These are phyloP conservation scores for Ectemnius continuus DNA, from an alignment of 2,888 invertebrate genomes.

Conservation along the genomic window DNA sequence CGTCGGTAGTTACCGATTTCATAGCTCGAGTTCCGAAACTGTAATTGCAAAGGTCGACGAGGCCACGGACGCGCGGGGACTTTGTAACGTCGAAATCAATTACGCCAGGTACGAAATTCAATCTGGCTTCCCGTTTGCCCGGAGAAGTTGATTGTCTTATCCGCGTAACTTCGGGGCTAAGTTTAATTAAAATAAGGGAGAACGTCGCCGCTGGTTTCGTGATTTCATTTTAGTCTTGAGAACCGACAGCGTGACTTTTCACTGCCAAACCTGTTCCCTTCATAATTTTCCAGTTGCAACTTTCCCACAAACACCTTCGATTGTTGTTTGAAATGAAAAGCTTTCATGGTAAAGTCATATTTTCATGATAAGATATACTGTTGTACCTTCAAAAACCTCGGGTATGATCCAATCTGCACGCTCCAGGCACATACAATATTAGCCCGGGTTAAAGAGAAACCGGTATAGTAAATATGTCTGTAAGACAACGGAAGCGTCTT, in stretches of 20 bases:
- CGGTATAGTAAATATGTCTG: not conserved
- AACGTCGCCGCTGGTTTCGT: slow-evolving; percentile 20
- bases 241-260: too few relatives aligned
- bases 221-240: not conserved
- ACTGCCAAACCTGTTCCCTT: too few relatives aligned
- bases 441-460: too few relatives aligned
- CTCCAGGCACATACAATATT: too few relatives aligned
- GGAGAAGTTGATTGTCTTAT: slow-evolving; percentile 47
- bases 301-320: too few relatives aligned
- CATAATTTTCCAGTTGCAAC: not conserved
- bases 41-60: slow-evolving; percentile 38
- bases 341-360: not conserved
- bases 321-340: too few relatives aligned
- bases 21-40: slow-evolving; percentile 9
- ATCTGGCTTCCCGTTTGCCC: slow-evolving; percentile 49
- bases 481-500: slow-evolving; percentile 24
- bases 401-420: too few relatives aligned
- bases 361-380: not conserved
- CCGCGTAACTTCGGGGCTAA: slow-evolving; percentile 33
- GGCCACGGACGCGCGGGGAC: slow-evolving; percentile 15
- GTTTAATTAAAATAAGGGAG: slow-evolving; percentile 48
- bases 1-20: slow-evolving; percentile 13
- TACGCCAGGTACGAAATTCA: slow-evolving; percentile 55
- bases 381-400: too few relatives aligned
- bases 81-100: slow-evolving; percentile 54